Conservation (phyloP, 2,888 invertebrate genomes). For the Himalopsyche kuldschensis region DNA sequence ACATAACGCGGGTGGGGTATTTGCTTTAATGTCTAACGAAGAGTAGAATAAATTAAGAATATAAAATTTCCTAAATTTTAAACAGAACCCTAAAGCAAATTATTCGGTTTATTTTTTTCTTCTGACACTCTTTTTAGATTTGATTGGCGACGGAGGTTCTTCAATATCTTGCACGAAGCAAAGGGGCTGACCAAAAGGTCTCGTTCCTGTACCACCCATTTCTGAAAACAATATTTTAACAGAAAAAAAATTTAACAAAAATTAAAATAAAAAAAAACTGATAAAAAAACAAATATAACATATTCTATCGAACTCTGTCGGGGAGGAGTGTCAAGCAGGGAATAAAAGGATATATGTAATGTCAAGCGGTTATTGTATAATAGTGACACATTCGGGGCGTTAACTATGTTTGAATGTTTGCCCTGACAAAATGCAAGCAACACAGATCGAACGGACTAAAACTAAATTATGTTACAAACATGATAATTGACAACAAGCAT, state of each 20-base stretch:
- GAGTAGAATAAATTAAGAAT: not conserved
- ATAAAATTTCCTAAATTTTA: not conserved
- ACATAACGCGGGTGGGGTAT: not conserved
- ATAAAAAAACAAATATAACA: not conserved
- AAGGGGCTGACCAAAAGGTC: constrained; percentile 80
- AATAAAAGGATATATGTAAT: not conserved
- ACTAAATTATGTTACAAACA: not conserved
- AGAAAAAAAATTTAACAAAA: constrained; percentile 40
- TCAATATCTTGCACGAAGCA: constrained; percentile 65
- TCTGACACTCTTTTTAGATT: constrained; percentile 49
- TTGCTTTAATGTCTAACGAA: not conserved
- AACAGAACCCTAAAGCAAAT: not conserved
- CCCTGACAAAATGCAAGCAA: not conserved
- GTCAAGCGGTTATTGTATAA: not conserved
- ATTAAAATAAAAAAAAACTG: not conserved
- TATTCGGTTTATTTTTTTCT: constrained; percentile 36
- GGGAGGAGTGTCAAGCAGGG: not conserved
- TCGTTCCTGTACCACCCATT: constrained; percentile 62
- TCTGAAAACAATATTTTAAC: constrained; percentile 50
- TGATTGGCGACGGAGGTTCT: constrained; percentile 58
- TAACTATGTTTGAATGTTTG: not conserved
- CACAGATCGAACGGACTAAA: not conserved
- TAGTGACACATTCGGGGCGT: not conserved
- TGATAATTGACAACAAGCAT: not conserved
- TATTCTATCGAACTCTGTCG: not conserved